A percentile compares a stretch with the other conserved stretches of the same genome.
Evolutionary conservation across 2,888 invertebrate species (phyloP).

Genomic region (Xestia xanthographa): DNA sequence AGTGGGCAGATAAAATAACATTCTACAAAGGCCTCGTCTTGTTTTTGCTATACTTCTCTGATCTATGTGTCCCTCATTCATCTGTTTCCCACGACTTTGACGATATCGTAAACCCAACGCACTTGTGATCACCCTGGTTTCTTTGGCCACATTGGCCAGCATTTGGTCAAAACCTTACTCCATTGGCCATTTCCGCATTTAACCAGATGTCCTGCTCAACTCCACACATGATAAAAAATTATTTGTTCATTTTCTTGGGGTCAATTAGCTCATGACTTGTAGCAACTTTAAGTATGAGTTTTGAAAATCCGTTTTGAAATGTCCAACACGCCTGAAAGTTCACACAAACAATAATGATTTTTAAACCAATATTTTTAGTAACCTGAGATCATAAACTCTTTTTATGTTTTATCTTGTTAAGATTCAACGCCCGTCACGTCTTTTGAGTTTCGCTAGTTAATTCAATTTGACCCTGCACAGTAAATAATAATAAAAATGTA

Average conservation of each 20-base stretch:
- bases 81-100: not conserved
- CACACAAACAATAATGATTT: not conserved
- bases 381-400: not conserved
- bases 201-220: too few species aligned
- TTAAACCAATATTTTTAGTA: not conserved
- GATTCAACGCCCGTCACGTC: not conserved
- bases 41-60: not conserved
- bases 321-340: not conserved
- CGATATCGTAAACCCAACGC: not conserved
- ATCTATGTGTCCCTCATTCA: not conserved
- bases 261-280: too few species aligned
- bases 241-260: too few species aligned
- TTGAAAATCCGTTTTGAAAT: not conserved
- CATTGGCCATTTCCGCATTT: not conserved
- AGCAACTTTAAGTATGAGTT: not conserved
- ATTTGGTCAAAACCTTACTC: not conserved
- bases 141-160: not conserved
- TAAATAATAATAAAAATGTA: conserved; percentile 16
- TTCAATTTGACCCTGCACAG: not conserved
- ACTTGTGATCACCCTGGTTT: not conserved
- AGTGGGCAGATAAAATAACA: too few species aligned
- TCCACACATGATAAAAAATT: too few species aligned
- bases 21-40: too few species aligned
- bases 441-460: not conserved
- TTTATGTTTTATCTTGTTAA: not conserved